Percentiles rank a stretch among this genome's conserved stretches.
Conservation (phyloP, 2,888 invertebrate genomes). For the Leucania comma region DNA sequence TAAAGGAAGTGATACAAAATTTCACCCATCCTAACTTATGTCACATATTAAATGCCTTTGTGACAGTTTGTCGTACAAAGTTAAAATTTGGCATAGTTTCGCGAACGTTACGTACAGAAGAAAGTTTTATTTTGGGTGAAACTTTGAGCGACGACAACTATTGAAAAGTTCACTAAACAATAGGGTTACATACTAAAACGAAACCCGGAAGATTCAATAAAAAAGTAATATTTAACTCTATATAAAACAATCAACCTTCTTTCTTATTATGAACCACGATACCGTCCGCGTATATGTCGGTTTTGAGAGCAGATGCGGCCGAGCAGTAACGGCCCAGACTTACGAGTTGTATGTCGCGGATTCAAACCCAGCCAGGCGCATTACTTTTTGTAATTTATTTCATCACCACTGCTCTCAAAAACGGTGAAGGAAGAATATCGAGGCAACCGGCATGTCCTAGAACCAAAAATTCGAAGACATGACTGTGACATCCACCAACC, state of each 20-base stretch:
- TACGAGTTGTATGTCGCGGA: no score
- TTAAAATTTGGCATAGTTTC: slow-evolving; percentile 49
- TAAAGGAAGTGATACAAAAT: no score
- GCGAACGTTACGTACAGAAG: slow-evolving; percentile 8
- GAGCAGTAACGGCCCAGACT: no score
- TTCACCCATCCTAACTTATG: slow-evolving; percentile 2
- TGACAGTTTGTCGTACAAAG: slow-evolving; percentile 12
- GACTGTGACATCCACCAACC: no score
- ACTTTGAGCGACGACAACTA: slow-evolving; percentile 26
- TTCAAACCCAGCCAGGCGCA: no score
- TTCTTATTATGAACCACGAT: background rate
- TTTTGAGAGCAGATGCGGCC: no score
- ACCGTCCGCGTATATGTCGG: no score
- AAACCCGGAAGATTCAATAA: background rate
- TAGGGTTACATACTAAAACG: background rate
- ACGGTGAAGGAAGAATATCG: no score
- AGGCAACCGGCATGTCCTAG: no score
- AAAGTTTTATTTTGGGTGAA: slow-evolving; percentile 37
- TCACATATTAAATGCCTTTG: slow-evolving; percentile 37
- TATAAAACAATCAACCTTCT: background rate
- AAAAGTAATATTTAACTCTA: background rate
- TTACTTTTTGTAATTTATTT: no score
- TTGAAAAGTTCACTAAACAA: slow-evolving; percentile 16
- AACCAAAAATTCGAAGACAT: no score
- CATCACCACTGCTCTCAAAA: no score